These are phyloP conservation scores for Zootermopsis nevadensis DNA, from an alignment of 2,888 invertebrate genomes.

Conservation along the genomic window DNA sequence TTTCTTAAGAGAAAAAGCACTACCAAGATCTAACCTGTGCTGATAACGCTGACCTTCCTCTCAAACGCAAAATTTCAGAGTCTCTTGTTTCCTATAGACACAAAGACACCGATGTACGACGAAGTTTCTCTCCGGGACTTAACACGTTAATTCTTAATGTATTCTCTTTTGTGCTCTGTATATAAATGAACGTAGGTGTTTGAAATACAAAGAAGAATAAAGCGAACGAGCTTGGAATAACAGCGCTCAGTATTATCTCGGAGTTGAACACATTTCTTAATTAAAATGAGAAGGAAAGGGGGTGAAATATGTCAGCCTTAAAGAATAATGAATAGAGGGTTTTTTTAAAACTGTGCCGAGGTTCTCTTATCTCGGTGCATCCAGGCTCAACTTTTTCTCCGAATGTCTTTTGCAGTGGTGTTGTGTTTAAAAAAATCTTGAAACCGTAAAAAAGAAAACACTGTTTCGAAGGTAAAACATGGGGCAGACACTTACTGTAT, in stretches of 20 bases:
- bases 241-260: not conserved
- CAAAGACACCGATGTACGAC: not conserved
- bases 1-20: not conserved
- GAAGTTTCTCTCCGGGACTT: not conserved
- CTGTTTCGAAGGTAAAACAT: no score
- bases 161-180: not conserved
- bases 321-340: not conserved
- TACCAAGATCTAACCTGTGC: not conserved
- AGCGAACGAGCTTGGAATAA: not conserved
- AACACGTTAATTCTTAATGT: not conserved
- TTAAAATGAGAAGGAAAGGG: not conserved
- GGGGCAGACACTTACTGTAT: no score
- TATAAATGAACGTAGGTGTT: not conserved
- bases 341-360: no score
- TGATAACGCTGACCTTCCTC: not conserved
- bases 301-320: not conserved
- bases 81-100: no score
- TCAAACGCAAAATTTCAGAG: no score
- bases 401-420: no score
- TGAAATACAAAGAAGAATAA: not conserved
- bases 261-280: not conserved
- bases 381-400: no score
- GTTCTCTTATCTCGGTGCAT: no score
- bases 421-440: no score
- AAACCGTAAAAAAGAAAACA: no score